These are phyloP conservation scores for Argynnis bischoffii DNA, from an alignment of 2,888 invertebrate genomes.

Conservation along the genomic window DNA sequence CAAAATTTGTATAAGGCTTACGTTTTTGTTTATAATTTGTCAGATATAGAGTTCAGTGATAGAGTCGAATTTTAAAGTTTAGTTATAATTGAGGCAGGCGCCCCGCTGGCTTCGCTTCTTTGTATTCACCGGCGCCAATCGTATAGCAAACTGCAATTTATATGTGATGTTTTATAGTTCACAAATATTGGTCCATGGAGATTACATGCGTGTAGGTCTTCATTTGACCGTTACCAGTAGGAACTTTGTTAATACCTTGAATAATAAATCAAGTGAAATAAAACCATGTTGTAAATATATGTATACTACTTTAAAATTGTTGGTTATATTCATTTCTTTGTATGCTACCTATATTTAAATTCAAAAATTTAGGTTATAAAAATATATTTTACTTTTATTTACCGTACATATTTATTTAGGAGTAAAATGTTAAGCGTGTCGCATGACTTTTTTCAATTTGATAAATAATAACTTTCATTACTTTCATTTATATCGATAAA, in stretches of 20 bases:
- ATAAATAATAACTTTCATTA: no score
- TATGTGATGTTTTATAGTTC: slow-evolving; percentile 52
- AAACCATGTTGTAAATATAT: slow-evolving; percentile 1
- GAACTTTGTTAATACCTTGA: slow-evolving; percentile 29
- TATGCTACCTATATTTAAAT: not conserved
- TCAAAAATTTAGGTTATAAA: not conserved
- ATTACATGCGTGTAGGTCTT: slow-evolving; percentile 40
- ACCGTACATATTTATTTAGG: no score
- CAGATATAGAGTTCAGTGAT: slow-evolving; percentile 29
- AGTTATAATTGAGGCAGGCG: slow-evolving; percentile 73
- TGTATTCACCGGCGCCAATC: slow-evolving; percentile 56
- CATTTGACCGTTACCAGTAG: slow-evolving; percentile 43
- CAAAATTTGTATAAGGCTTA: not conserved
- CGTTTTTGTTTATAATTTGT: slow-evolving; percentile 14
- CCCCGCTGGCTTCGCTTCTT: slow-evolving; percentile 70
- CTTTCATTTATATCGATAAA: no score
- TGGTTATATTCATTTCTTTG: not conserved
- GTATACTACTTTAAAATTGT: not conserved
- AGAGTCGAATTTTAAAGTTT: slow-evolving; percentile 51
- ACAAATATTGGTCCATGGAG: slow-evolving; percentile 62
- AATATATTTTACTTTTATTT: not conserved
- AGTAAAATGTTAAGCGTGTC: no score
- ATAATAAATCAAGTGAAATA: slow-evolving; percentile 16
- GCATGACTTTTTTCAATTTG: no score
- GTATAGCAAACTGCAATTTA: slow-evolving; percentile 45